These are phyloP conservation scores for Poecilobothrus nobilitatus DNA, from an alignment of 2,888 invertebrate genomes.

Conservation along the genomic window DNA sequence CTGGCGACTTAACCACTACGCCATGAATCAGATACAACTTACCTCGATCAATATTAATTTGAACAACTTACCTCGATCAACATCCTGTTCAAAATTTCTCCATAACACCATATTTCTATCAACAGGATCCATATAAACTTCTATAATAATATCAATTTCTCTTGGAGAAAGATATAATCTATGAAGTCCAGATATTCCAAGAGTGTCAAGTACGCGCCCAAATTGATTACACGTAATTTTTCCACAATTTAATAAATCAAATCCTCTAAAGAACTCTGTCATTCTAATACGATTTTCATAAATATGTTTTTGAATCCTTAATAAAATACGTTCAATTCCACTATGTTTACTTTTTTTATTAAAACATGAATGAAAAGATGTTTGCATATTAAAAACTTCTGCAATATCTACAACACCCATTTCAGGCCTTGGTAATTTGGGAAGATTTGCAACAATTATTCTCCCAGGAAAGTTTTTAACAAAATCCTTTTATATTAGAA, in stretches of 20 bases:
- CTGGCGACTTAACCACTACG: too few relatives aligned
- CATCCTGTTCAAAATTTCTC: conserved; percentile 68
- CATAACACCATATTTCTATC: conserved; percentile 61
- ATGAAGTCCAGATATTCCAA: conserved; percentile 54
- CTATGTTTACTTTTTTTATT: conserved; percentile 35
- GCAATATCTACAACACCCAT: conserved; percentile 48
- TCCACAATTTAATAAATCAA: conserved; percentile 59
- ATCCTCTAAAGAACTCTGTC: conserved; percentile 62
- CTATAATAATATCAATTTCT: conserved; percentile 56
- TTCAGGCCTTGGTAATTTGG: conserved; percentile 60
- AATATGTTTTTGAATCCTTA: conserved; percentile 46
- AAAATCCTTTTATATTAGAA: conserved; percentile 42
- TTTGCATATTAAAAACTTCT: conserved; percentile 47
- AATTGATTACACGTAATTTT: conserved; percentile 63
- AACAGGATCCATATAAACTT: conserved; percentile 63
- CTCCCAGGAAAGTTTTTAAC: conserved; percentile 54
- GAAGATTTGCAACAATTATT: conserved; percentile 58
- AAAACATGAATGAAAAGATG: conserved; percentile 54
- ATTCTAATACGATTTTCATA: conserved; percentile 56
- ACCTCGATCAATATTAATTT: too few relatives aligned
- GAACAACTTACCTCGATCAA: conserved; percentile 57
- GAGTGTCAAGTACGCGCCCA: conserved; percentile 56
- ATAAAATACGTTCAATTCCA: conserved; percentile 13
- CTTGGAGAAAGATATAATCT: conserved; percentile 50
- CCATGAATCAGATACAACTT: too few relatives aligned